Evolutionary conservation across 2,113 vertebrate genomes (phyloP).

Genomic region (Vulpes lagopus): DNA sequence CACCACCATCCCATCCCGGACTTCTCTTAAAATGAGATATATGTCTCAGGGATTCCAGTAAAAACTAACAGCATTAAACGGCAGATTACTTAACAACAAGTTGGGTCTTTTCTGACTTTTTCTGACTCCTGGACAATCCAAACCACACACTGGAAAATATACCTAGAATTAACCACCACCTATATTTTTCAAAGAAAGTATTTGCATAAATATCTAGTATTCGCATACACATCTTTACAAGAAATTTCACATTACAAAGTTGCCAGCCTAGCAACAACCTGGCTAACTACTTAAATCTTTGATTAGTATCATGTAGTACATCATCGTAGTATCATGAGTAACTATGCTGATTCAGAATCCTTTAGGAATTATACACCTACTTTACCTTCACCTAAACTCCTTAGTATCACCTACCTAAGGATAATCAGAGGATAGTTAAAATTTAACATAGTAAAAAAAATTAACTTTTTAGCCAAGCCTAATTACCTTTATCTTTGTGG

Average conservation of each 20-base stretch:
- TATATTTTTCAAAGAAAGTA: conserved; percentile 9
- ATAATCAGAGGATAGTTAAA: conserved; percentile 42
- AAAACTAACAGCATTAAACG: conserved; percentile 5
- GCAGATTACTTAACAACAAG: not conserved
- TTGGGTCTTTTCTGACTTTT: not conserved
- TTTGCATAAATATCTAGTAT: not conserved
- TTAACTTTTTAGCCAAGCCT: not conserved
- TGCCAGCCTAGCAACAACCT: not conserved
- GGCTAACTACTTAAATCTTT: not conserved
- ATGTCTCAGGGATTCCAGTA: not conserved
- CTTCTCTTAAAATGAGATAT: not conserved
- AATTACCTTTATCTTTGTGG: conserved; percentile 36
- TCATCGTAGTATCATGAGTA: not conserved
- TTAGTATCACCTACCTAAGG: not conserved
- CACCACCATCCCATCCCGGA: no score
- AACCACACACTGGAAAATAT: not conserved
- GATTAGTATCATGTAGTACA: not conserved
- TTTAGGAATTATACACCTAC: not conserved
- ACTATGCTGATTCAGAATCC: conserved; percentile 28
- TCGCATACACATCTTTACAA: not conserved
- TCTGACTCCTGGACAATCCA: not conserved
- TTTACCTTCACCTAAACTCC: not conserved
- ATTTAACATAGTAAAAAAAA: conserved; percentile 19
- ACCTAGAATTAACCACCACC: not conserved
- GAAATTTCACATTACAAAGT: conserved; percentile 1